Evolutionary conservation across 2,888 invertebrate species (phyloP), one percentile per base, ranked within the genome.

Genomic region (Oxytorus armatus): DNA sequence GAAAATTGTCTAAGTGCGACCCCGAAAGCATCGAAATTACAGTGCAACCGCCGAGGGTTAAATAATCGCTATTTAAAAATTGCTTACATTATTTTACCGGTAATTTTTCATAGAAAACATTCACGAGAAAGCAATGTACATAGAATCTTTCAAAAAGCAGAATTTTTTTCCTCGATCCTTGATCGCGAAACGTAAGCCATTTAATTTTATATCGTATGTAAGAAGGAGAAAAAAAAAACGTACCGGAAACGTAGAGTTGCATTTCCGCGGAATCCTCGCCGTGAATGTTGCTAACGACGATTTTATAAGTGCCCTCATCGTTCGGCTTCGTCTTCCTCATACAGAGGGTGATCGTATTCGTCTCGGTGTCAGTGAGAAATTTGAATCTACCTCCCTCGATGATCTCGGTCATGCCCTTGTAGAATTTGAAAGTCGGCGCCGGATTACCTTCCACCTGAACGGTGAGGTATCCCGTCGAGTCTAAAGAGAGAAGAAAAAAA

Each of bases 191-290:
- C n/a, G n/a, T n/a, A n/a, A n/a, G n/a, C n/a, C n/a, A n/a, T n/a
- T n/a, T n/a, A n/a, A n/a, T n/a, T n/a, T n/a, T n/a, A n/a, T n/a
- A n/a, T n/a, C n/a, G n/a, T n/a, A n/a, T n/a, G n/a, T n/a, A 2
- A n/a, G 11, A n/a, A 8, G 4, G 0, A 16, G 0, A 18, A 5
- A 44, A 47, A 29, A 47, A 18, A 1, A 16, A 59, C 92, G 92
- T 92, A 98, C 98, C 98, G 88, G 98, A 98, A 79, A 99, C 99
- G 92, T 98, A 99, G 85, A 99, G 95, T 90, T 96, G 96, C 95
- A 98, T 97, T 92, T 98, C 98, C 79, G 98, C 98, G 0, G 97
- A 96, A 92, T 99, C 99, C 91, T 98, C 97, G 78, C 99, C 99
- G 89, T 98, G 97, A 85, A 96, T 95, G 92, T 99, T 99, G 90